These are phyloP conservation scores for Drosophila tristis DNA, from an alignment of 1,140 invertebrate genomes.

Conservation along the genomic window DNA sequence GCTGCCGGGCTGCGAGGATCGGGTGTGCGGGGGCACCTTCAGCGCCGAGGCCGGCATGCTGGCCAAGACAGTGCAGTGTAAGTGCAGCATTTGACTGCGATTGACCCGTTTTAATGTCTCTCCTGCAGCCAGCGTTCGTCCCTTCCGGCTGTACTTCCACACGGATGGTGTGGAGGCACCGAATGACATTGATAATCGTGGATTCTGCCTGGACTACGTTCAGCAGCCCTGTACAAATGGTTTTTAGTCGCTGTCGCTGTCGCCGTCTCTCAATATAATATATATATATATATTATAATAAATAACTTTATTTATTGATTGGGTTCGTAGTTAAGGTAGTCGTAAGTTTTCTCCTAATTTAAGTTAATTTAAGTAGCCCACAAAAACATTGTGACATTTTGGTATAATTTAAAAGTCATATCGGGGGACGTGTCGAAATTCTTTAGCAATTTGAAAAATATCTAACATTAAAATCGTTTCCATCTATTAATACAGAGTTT, in stretches of 20 bases:
- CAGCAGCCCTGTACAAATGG: constrained; percentile 92
- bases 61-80: constrained; percentile 85
- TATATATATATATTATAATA: constrained; percentile 51
- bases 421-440: constrained; percentile 26
- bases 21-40: constrained; percentile 85
- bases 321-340: constrained; percentile 61
- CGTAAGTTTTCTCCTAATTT: constrained; percentile 46
- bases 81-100: constrained; percentile 40
- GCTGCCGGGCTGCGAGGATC: constrained; percentile 84
- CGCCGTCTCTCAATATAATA: constrained; percentile 24
- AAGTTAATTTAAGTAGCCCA: constrained; percentile 64
- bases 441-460: constrained; percentile 19
- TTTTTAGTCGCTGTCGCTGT: constrained; percentile 23
- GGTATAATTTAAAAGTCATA: constrained; percentile 55
- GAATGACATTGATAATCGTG: constrained; percentile 89
- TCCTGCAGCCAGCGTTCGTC: constrained; percentile 89
- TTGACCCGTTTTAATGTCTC: background rate
- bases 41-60: constrained; percentile 84
- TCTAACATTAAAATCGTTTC: constrained; percentile 55
- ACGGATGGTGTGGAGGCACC: constrained; percentile 90
- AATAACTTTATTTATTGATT: constrained; percentile 79
- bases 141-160: constrained; percentile 91
- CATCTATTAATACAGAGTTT: constrained; percentile 64
- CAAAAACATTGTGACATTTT: constrained; percentile 46
- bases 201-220: constrained; percentile 92